phyloP scores from a whole-genome alignment of 2,888 invertebrate species.

The Microplitis deprimator region DNA sequence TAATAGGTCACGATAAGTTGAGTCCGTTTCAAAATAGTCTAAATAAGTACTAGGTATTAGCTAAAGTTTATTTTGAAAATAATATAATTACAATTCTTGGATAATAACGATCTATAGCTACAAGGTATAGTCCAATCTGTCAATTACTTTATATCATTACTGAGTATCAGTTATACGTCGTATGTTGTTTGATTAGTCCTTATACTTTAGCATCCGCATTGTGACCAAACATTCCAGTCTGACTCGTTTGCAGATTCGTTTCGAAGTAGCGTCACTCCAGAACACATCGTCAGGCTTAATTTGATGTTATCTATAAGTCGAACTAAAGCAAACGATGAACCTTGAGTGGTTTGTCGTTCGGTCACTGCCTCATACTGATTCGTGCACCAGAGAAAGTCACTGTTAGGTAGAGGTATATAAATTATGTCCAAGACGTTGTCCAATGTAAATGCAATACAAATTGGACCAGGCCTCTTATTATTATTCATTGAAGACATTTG shows the following conservation, averaged over 20 bases:
- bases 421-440: conserved; percentile 58
- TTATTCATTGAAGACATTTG: conserved; percentile 67
- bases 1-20: too few relatives aligned
- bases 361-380: conserved; percentile 7
- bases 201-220: background rate
- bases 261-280: conserved; percentile 35
- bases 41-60: too few relatives aligned
- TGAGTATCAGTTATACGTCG: too few relatives aligned
- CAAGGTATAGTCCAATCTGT: too few relatives aligned
- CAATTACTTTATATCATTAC: too few relatives aligned
- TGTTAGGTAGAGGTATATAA: conserved; percentile 53
- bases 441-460: conserved; percentile 66
- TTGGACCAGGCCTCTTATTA: conserved; percentile 64
- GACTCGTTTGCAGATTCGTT: background rate
- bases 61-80: too few relatives aligned
- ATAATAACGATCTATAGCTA: background rate
- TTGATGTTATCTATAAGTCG: conserved; percentile 59
- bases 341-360: conserved; percentile 42
- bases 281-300: conserved; percentile 54
- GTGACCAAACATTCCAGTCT: background rate
- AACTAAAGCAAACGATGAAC: conserved; percentile 46
- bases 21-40: too few relatives aligned
- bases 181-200: too few relatives aligned
- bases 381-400: conserved; percentile 3
- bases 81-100: background rate